Evolutionary conservation across 2,113 vertebrate species (phyloP).

Genomic region (Sylvia atricapilla): DNA sequence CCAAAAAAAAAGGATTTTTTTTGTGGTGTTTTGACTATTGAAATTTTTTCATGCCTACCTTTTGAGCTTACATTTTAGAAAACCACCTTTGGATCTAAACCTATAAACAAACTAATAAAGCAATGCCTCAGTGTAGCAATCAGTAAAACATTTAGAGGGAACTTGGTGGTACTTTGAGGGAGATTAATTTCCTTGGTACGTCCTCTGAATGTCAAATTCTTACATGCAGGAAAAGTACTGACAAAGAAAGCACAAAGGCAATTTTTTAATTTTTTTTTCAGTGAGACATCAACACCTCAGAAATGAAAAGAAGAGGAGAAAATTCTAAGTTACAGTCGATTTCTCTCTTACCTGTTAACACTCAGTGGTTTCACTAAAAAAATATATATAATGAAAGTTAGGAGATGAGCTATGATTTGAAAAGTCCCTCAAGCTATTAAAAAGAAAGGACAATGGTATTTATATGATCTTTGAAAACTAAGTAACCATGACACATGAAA

Average conservation of each 20-base stretch:
- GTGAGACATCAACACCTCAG: background rate
- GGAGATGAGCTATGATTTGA: background rate
- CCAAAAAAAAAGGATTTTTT: background rate
- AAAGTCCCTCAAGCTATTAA: background rate
- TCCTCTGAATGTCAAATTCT: background rate
- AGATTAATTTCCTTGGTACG: background rate
- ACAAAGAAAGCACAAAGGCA: background rate
- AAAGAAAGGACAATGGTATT: background rate
- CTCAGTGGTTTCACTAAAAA: background rate
- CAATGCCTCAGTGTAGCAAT: background rate
- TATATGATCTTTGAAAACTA: slow-evolving; percentile 20
- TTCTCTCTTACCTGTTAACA: background rate
- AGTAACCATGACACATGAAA: slow-evolving; percentile 40
- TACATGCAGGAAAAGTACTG: background rate
- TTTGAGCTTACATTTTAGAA: background rate
- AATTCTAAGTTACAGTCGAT: background rate
- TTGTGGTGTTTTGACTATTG: background rate
- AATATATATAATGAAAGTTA: background rate
- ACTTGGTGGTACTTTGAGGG: background rate
- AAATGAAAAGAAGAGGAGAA: background rate
- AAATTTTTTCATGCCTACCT: background rate
- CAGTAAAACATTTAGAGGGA: background rate
- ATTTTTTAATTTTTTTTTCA: background rate
- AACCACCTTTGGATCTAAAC: background rate
- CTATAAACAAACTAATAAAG: background rate